Evolutionary conservation across 2,113 vertebrate species (phyloP).

Genomic region (Piaya cayana): DNA sequence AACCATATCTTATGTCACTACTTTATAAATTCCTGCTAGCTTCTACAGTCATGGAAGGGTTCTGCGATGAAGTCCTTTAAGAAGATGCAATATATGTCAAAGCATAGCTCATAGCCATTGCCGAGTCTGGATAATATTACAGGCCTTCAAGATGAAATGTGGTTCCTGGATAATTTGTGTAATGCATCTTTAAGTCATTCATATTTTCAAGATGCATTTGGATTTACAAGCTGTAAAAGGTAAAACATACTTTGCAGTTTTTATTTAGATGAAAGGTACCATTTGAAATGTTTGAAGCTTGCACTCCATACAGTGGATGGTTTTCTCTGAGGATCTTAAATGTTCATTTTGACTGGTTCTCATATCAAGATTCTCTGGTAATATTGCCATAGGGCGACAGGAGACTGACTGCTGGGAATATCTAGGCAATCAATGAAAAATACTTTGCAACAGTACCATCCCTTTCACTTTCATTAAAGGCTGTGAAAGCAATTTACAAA

Average conservation of each 20-base stretch:
- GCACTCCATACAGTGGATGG: neutral
- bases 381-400: slow-evolving; percentile 42
- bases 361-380: slow-evolving; percentile 26
- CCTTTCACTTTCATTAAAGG: slow-evolving; percentile 4
- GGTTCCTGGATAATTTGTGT: neutral
- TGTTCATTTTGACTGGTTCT: slow-evolving; percentile 28
- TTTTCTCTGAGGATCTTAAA: slow-evolving; percentile 25
- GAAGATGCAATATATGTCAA: neutral
- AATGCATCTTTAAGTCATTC: slow-evolving; percentile 13
- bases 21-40: neutral
- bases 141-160: neutral
- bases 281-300: slow-evolving; percentile 27
- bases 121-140: neutral
- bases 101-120: neutral
- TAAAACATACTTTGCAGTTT: neutral
- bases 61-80: neutral
- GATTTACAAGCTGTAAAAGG: slow-evolving; percentile 26
- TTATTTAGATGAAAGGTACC: neutral
- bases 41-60: neutral
- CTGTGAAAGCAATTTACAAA: slow-evolving; percentile 37
- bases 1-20: neutral
- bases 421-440: slow-evolving; percentile 48
- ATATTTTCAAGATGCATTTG: slow-evolving; percentile 12
- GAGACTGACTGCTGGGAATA: slow-evolving; percentile 50
- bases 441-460: neutral